A percentile compares a stretch with the other conserved stretches of the same genome.
These are phyloP conservation scores for Sminthurinus aureus DNA, from an alignment of 2,888 invertebrate species.

Conservation along the genomic window DNA sequence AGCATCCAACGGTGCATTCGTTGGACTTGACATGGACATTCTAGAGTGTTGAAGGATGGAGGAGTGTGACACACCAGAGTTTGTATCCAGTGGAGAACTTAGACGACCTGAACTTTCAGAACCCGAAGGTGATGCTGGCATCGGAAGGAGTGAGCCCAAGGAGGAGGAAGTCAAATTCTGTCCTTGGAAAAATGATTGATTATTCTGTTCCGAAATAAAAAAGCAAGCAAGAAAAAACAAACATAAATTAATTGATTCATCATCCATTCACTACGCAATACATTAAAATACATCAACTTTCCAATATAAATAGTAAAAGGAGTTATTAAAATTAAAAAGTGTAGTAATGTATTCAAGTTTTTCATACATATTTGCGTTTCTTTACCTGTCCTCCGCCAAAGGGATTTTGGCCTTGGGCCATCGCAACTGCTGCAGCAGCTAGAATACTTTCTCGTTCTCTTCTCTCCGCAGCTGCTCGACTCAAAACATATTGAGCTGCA, in stretches of 20 bases:
- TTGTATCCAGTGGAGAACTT: constrained; percentile 56
- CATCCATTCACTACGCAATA: neutral
- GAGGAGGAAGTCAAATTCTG: constrained; percentile 50
- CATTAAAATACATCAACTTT: too few species aligned
- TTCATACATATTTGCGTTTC: constrained; percentile 48
- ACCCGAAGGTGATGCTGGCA: constrained; percentile 59
- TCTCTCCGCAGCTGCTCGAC: constrained; percentile 88
- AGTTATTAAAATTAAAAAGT: neutral
- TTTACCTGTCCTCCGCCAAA: constrained; percentile 41
- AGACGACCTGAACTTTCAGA: constrained; percentile 60
- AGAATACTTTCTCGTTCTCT: constrained; percentile 81
- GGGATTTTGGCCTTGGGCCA: constrained; percentile 64
- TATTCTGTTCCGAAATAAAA: neutral
- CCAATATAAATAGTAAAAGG: neutral
- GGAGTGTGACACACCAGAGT: constrained; percentile 54
- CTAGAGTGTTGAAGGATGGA: constrained; percentile 55
- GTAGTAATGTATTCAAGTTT: too few species aligned
- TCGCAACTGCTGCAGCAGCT: constrained; percentile 63
- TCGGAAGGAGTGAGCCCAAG: constrained; percentile 54
- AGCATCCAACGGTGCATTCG: constrained; percentile 57
- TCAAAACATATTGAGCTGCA: constrained; percentile 91
- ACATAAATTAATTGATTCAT: neutral
- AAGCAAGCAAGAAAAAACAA: neutral
- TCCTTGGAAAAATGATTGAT: constrained; percentile 45
- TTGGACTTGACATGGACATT: constrained; percentile 57